Evolutionary conservation across 2,888 invertebrate species (phyloP).

Genomic region (Trichacis sp.): DNA sequence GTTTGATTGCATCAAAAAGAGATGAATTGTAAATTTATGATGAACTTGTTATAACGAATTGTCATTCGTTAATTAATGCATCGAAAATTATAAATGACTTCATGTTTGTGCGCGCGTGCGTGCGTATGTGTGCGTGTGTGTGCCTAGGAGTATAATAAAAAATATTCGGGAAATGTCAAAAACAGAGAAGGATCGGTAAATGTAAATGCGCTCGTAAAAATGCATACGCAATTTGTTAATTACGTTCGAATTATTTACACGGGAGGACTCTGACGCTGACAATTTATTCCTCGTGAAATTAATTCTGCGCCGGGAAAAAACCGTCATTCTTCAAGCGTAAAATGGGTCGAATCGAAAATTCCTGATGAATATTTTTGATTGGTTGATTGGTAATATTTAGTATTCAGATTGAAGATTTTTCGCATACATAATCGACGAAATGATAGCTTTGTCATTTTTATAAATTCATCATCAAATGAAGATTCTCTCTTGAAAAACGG

Average conservation of each 20-base stretch:
- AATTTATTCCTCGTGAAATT: not conserved
- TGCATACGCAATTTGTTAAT: constrained; percentile 41
- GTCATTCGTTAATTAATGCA: constrained; percentile 44
- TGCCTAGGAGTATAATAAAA: constrained; percentile 38
- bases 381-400: no score
- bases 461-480: no score
- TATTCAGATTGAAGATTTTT: no score
- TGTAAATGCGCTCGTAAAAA: constrained; percentile 30
- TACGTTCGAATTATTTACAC: constrained; percentile 35
- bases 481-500: no score
- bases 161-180: constrained; percentile 29
- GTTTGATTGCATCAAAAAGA: constrained; percentile 36
- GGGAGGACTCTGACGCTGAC: not conserved
- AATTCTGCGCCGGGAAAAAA: not conserved
- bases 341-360: no score
- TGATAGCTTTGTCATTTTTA: no score
- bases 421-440: no score
- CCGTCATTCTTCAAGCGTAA: no score
- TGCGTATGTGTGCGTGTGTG: constrained; percentile 34
- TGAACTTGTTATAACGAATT: constrained; percentile 39
- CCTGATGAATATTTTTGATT: no score
- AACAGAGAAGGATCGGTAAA: constrained; percentile 31
- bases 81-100: constrained; percentile 41
- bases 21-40: constrained; percentile 41
- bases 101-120: constrained; percentile 36